Percentiles rank a stretch among this genome's conserved stretches.
These are phyloP conservation scores for Atopsyche davidsoni DNA, from an alignment of 1,140 invertebrate species.

Conservation along the genomic window DNA sequence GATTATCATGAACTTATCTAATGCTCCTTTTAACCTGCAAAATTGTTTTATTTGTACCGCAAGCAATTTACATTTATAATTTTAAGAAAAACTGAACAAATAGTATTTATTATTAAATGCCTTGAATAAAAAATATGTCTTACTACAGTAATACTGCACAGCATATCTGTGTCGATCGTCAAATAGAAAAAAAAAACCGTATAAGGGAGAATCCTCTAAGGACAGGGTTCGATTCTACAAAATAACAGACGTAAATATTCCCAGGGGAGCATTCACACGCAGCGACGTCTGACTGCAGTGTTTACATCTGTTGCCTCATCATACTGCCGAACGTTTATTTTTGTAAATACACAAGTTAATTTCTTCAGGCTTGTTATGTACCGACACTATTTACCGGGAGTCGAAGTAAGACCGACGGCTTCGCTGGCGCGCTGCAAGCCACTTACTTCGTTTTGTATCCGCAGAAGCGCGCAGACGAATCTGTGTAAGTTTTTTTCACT, in stretches of 20 bases:
- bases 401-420: background rate
- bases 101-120: no score
- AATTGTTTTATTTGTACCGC: no score
- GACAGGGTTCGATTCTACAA: slow-evolving; percentile 9
- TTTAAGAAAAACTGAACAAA: no score
- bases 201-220: slow-evolving; percentile 2
- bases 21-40: no score
- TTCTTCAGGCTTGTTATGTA: slow-evolving; percentile 7
- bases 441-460: no score
- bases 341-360: slow-evolving; percentile 4
- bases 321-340: slow-evolving; percentile 9
- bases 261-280: slow-evolving; percentile 14
- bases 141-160: no score
- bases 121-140: no score
- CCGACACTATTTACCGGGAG: background rate
- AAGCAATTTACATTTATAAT: no score
- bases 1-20: no score
- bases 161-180: no score
- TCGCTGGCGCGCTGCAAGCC: no score
- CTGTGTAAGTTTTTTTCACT: background rate
- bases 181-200: no score
- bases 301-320: slow-evolving; percentile 11
- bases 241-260: slow-evolving; percentile 7
- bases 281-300: slow-evolving; percentile 5
- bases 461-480: background rate